Percentiles rank a stretch among this genome's conserved stretches.
Evolutionary conservation across 2,797 vertebrate genomes (phyloP).

Genomic region (Syngnathus acus): DNA sequence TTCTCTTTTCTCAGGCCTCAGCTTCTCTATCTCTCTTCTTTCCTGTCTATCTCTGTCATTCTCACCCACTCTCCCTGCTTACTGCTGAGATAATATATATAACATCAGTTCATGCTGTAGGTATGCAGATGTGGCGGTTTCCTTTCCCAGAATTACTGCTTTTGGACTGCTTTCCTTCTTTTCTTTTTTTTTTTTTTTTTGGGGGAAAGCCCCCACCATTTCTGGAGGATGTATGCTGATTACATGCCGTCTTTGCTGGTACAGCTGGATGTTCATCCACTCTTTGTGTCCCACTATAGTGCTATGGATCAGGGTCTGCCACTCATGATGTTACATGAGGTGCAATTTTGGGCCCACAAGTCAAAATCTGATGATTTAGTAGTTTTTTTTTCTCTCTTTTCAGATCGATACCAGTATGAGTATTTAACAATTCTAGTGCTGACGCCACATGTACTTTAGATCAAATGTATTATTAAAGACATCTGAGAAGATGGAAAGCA

Average conservation of each 20-base stretch:
- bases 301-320: background rate
- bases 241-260: background rate
- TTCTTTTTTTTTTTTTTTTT: background rate
- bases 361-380: background rate
- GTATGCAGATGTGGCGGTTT: constrained; percentile 3
- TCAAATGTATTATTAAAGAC: too few species aligned
- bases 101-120: background rate
- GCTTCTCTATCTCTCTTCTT: constrained; percentile 8
- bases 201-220: background rate
- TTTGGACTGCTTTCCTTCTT: background rate
- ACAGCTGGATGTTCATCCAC: too few species aligned
- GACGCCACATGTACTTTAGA: too few species aligned
- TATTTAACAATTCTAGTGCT: too few species aligned
- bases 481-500: too few species aligned
- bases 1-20: constrained; percentile 19
- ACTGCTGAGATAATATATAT: background rate
- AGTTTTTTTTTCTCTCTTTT: too few species aligned
- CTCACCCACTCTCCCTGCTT: constrained; percentile 5
- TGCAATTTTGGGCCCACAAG: background rate
- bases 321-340: background rate
- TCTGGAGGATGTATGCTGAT: background rate
- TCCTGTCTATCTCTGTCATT: constrained; percentile 3
- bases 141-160: background rate
- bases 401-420: too few species aligned
- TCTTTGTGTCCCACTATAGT: background rate